A percentile compares a stretch with the other conserved stretches of the same genome.
These are phyloP conservation scores for Danio albolineatus DNA, from an alignment of 2,797 vertebrate genomes.

Conservation along the genomic window DNA sequence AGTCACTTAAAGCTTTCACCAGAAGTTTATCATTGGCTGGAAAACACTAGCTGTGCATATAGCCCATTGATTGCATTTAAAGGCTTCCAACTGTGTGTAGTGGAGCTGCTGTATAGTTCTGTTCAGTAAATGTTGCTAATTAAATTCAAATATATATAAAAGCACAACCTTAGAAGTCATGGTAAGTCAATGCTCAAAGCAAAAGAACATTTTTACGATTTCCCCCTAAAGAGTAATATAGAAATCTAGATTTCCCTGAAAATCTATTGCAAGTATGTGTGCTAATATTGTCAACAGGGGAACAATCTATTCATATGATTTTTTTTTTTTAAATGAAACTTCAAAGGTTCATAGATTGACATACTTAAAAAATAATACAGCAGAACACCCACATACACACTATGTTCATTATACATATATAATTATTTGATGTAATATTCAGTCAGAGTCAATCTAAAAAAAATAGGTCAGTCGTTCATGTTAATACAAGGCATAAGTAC, in stretches of 20 bases:
- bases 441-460: conserved; percentile 16
- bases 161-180: neutral
- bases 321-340: neutral
- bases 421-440: conserved; percentile 25
- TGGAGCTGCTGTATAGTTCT: neutral
- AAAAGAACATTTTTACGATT: neutral
- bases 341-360: neutral
- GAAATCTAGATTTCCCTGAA: neutral
- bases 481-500: conserved; percentile 45
- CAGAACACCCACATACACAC: conserved; percentile 19
- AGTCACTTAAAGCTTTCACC: too few relatives aligned
- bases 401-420: conserved; percentile 9
- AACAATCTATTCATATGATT: too few relatives aligned
- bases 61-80: too few relatives aligned
- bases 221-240: neutral
- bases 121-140: neutral
- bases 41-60: too few relatives aligned
- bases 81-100: neutral
- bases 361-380: conserved; percentile 12
- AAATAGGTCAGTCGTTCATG: conserved; percentile 37
- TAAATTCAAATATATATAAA: neutral
- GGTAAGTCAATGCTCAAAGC: neutral
- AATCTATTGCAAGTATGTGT: neutral
- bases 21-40: too few relatives aligned
- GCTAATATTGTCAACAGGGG: neutral